A percentile compares a stretch with the other conserved stretches of the same genome.
Conservation (phyloP, 2,797 vertebrate species). For the Trachurus trachurus region DNA sequence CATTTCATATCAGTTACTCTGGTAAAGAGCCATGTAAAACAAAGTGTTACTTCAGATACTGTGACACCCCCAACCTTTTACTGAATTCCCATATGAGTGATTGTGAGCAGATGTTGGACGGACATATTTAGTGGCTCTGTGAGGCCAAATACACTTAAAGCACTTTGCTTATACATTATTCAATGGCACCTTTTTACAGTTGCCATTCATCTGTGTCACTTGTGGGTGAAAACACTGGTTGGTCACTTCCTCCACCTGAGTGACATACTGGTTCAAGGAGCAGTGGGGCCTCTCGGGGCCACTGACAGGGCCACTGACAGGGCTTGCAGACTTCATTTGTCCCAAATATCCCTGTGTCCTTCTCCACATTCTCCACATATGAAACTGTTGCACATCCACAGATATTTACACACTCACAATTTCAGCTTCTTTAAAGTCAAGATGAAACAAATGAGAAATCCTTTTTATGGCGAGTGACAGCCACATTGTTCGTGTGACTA, state of each 20-base stretch:
- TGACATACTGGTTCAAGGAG: neutral
- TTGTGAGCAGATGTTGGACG: neutral
- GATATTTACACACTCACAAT: slow-evolving; percentile 7
- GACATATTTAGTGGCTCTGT: neutral
- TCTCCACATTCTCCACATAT: slow-evolving; percentile 24
- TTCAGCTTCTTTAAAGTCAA: slow-evolving; percentile 1
- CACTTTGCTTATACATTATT: neutral
- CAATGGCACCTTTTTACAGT: neutral
- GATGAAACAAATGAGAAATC: slow-evolving; percentile 6
- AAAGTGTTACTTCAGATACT: neutral
- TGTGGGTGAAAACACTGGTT: slow-evolving; percentile 12
- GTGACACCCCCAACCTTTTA: neutral
- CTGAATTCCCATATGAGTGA: neutral
- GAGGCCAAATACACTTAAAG: neutral
- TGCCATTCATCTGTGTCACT: neutral
- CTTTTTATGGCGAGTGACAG: slow-evolving; percentile 31
- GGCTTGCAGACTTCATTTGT: neutral
- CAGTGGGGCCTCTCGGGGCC: neutral
- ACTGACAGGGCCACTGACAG: neutral
- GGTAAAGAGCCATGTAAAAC: neutral
- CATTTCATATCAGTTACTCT: neutral
- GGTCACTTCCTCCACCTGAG: slow-evolving; percentile 2
- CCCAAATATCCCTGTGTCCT: neutral
- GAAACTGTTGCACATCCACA: slow-evolving; percentile 4
- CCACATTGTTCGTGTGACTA: slow-evolving; percentile 31